Percentiles rank a stretch among this genome's conserved stretches.
These are phyloP conservation scores for Neoitamus cyanurus DNA, from an alignment of 2,888 invertebrate species.

Conservation along the genomic window DNA sequence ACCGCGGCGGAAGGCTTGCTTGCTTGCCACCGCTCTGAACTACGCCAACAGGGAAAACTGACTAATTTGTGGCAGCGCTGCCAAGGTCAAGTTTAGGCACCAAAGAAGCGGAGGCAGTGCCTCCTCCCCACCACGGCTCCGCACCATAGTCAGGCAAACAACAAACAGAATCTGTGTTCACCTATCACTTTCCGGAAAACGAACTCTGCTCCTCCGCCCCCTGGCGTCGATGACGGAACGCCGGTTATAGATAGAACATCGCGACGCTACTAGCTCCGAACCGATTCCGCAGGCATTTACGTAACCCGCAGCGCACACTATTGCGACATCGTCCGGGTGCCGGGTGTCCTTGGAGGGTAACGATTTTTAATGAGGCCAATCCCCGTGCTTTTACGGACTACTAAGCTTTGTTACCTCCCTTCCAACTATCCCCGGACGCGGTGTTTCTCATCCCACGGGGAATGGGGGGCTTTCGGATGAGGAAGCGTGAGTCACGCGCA, in stretches of 20 bases:
- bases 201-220: neutral
- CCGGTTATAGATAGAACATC: neutral
- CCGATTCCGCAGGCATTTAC: conserved; percentile 1
- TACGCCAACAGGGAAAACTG: neutral
- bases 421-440: neutral
- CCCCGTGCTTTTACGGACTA: conserved; percentile 32
- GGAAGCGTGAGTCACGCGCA: neutral
- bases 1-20: conserved; percentile 43
- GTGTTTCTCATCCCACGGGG: neutral
- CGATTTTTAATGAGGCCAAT: conserved; percentile 44
- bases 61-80: conserved; percentile 30
- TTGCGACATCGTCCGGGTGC: conserved; percentile 35
- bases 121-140: neutral
- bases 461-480: neutral
- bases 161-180: neutral
- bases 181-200: neutral
- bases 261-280: neutral
- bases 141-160: neutral
- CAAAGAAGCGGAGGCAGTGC: neutral
- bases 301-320: neutral
- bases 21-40: neutral
- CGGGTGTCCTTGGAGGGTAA: conserved; percentile 41
- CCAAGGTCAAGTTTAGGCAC: conserved; percentile 48
- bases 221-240: neutral
- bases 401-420: neutral